These are phyloP conservation scores for Athalia rosae DNA, from an alignment of 2,888 invertebrate species.

Conservation along the genomic window DNA sequence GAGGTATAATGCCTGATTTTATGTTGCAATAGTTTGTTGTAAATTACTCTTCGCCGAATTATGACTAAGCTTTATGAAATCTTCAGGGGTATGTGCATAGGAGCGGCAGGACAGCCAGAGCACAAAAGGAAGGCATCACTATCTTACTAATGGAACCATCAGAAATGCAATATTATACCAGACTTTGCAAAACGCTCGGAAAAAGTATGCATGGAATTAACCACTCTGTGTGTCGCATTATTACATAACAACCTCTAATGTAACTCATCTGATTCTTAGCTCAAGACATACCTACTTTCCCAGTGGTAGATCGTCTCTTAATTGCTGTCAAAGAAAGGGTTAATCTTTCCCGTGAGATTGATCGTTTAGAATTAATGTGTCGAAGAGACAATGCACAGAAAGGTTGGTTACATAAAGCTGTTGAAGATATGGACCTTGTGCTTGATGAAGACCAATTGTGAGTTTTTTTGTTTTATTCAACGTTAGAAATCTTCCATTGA, in stretches of 20 bases:
- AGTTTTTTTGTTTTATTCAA: slow-evolving; percentile 48
- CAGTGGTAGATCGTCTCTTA: slow-evolving; percentile 80
- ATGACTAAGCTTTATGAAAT: slow-evolving; percentile 35
- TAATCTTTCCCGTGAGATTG: slow-evolving; percentile 85
- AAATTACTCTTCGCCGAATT: background rate
- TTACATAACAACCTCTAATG: background rate
- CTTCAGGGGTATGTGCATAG: slow-evolving; percentile 93
- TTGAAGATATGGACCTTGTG: slow-evolving; percentile 93
- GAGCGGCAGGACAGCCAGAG: slow-evolving; percentile 97
- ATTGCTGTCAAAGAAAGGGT: slow-evolving; percentile 83
- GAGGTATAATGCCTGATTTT: slow-evolving; percentile 77
- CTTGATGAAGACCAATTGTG: slow-evolving; percentile 82
- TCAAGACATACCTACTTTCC: slow-evolving; percentile 89
- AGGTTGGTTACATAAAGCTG: slow-evolving; percentile 91
- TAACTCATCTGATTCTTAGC: slow-evolving; percentile 75
- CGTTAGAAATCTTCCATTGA: slow-evolving; percentile 28
- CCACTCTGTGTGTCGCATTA: background rate
- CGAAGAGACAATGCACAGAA: slow-evolving; percentile 80
- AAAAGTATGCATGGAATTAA: slow-evolving; percentile 79
- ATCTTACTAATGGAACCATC: slow-evolving; percentile 93
- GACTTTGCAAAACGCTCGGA: slow-evolving; percentile 88
- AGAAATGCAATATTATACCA: slow-evolving; percentile 86
- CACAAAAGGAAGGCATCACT: slow-evolving; percentile 90
- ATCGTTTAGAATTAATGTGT: slow-evolving; percentile 82
- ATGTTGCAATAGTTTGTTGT: background rate